A percentile compares a stretch with the other conserved stretches of the same genome.
Evolutionary conservation across 2,888 invertebrate species (phyloP).

Genomic region (Acrobasis suavella): DNA sequence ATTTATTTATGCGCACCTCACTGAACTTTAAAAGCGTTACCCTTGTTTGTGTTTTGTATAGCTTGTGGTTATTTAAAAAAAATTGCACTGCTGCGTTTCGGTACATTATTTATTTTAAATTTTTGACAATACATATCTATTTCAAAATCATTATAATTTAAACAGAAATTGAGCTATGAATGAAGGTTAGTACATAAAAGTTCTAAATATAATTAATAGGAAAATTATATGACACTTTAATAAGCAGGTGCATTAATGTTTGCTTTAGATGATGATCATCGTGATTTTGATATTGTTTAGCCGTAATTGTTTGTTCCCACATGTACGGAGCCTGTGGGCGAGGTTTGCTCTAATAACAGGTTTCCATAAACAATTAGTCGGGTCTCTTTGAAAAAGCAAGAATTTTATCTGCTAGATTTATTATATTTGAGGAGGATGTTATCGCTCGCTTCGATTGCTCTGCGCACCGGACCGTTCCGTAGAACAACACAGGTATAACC

Average conservation of each 20-base stretch:
- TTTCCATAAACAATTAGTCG: constrained; percentile 73
- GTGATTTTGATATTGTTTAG: constrained; percentile 14
- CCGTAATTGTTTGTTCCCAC: constrained; percentile 44
- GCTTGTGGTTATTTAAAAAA: constrained; percentile 5
- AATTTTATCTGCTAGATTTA: constrained; percentile 77
- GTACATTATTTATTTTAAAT: too few species aligned
- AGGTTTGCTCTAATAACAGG: constrained; percentile 68
- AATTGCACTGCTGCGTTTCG: too few species aligned
- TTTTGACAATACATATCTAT: too few species aligned
- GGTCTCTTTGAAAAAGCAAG: constrained; percentile 63
- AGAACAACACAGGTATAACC: constrained; percentile 68
- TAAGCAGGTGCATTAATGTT: constrained; percentile 31
- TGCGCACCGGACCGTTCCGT: constrained; percentile 49
- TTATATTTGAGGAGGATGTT: constrained; percentile 76
- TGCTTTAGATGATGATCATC: constrained; percentile 34
- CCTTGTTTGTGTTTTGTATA: constrained; percentile 19
- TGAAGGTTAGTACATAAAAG: too few species aligned
- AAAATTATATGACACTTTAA: neutral
- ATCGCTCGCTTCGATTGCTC: constrained; percentile 63
- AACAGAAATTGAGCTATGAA: too few species aligned
- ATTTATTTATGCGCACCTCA: constrained; percentile 17
- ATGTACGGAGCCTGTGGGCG: constrained; percentile 43
- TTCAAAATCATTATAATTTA: too few species aligned
- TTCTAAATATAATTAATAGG: neutral
- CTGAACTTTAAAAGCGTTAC: constrained; percentile 31